Percentiles rank a stretch among this genome's conserved stretches.
These are phyloP conservation scores for Atta cephalotes DNA, from an alignment of 1,140 invertebrate genomes.

Conservation along the genomic window DNA sequence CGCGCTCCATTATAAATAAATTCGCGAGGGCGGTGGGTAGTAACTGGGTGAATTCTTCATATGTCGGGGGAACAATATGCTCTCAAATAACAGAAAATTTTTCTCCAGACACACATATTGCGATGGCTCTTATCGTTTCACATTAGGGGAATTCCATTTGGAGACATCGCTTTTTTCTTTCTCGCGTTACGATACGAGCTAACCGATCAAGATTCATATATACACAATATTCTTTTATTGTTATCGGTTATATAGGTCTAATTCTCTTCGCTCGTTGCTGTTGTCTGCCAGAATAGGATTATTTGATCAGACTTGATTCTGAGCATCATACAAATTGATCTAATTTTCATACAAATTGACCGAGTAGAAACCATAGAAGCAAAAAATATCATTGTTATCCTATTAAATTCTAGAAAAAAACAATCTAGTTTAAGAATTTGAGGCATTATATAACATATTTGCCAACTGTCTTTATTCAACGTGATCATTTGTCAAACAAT, in stretches of 20 bases:
- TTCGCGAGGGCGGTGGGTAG: conserved; percentile 20
- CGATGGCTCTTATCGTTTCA: conserved; percentile 55
- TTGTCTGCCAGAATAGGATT: conserved; percentile 18
- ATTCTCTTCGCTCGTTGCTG: conserved; percentile 24
- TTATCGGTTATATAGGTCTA: conserved; percentile 59
- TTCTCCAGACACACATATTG: conserved; percentile 52
- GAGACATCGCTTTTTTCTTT: conserved; percentile 33
- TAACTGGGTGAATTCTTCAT: conserved; percentile 46
- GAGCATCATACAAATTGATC: too few relatives aligned
- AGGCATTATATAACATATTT: neutral
- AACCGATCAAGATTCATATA: conserved; percentile 52
- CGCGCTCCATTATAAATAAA: conserved; percentile 37
- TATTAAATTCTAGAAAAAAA: neutral
- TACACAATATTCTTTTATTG: conserved; percentile 31
- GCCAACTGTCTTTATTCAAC: neutral
- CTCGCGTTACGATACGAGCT: conserved; percentile 11
- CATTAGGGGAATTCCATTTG: conserved; percentile 34
- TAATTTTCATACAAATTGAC: conserved; percentile 24
- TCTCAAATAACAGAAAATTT: conserved; percentile 58
- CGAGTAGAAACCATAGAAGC: neutral
- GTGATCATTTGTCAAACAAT: neutral
- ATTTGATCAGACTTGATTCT: neutral
- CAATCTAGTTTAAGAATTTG: neutral
- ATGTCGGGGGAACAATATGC: conserved; percentile 57
- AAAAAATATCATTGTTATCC: neutral